Evolutionary conservation across 1,140 invertebrate species (phyloP), one percentile per base, ranked within the genome.

Genomic region (Chlorops oryzae): DNA sequence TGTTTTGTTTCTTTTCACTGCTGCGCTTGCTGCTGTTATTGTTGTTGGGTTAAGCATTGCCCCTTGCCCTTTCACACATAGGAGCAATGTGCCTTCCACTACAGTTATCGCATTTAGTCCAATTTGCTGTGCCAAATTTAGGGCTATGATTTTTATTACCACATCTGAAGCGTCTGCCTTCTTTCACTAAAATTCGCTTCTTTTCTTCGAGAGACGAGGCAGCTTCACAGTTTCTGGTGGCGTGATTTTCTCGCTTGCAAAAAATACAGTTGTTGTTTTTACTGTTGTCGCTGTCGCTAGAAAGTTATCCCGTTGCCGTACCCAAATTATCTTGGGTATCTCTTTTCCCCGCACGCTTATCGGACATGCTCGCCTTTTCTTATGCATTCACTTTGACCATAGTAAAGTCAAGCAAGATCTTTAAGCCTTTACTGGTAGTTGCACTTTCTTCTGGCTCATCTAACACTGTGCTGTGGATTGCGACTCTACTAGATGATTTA

Each of bases 11-110:
- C n/a, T n/a, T n/a, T n/a, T n/a, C n/a, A n/a, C n/a, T n/a, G n/a
- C n/a, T n/a, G n/a, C n/a, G n/a, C n/a, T n/a, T n/a, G n/a, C n/a
- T n/a, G n/a, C n/a, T n/a, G n/a, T n/a, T n/a, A n/a, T n/a, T n/a
- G n/a, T n/a, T n/a, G n/a, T n/a, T n/a, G n/a, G n/a, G n/a, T n/a
- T n/a, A n/a, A n/a, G n/a, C n/a, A n/a, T n/a, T n/a, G n/a, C n/a
- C n/a, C n/a, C n/a, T n/a, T n/a, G n/a, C 13, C 21, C 15, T 27
- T 25, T 49, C 47, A 41, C 47, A 40, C 47, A 49, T 49, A 12
- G 25, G 21, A 9, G 37, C 41, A 7, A 34, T n/a, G 41, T 49
- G 35, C 12, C 37, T 23, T 6, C 47, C 47, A 9, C 25, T 28
- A 39, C 47, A 49, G 4, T 10, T 10, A 2, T 25, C 20, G 41